Evolutionary conservation across 2,113 vertebrate species (phyloP).

Genomic region (Mohoua ochrocephala): DNA sequence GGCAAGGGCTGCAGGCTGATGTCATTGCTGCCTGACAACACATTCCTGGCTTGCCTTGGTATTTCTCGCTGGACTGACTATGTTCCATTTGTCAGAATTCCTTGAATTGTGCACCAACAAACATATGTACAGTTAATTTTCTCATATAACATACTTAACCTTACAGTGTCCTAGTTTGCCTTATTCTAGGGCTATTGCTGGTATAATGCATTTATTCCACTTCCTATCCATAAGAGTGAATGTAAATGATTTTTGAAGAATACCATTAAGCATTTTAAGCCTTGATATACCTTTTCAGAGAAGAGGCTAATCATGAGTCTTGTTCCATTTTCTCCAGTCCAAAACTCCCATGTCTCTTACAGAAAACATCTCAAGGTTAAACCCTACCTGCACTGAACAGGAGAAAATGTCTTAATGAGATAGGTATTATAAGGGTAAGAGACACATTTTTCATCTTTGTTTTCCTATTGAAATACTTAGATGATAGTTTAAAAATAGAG

Average conservation of each 20-base stretch:
- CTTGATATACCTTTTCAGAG: background rate
- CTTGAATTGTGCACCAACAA: background rate
- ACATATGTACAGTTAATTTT: background rate
- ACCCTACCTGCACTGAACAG: background rate
- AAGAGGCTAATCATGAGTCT: background rate
- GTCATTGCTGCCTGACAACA: conserved; percentile 19
- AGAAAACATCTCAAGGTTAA: background rate
- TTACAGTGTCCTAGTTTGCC: background rate
- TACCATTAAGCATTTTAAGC: background rate
- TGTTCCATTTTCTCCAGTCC: background rate
- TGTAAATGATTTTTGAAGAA: background rate
- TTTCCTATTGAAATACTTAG: background rate
- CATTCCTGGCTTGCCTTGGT: conserved; percentile 12
- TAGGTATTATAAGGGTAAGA: background rate
- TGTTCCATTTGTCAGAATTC: conserved; percentile 22
- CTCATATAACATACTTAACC: background rate
- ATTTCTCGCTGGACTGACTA: background rate
- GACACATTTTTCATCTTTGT: background rate
- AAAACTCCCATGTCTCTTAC: background rate
- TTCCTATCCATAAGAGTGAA: background rate
- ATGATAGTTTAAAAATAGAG: background rate
- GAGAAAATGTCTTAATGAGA: background rate
- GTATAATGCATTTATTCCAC: background rate
- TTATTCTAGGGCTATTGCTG: background rate
- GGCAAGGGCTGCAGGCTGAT: background rate